These are phyloP conservation scores for Neelides folsomi DNA, from an alignment of 2,888 invertebrate genomes.

Conservation along the genomic window DNA sequence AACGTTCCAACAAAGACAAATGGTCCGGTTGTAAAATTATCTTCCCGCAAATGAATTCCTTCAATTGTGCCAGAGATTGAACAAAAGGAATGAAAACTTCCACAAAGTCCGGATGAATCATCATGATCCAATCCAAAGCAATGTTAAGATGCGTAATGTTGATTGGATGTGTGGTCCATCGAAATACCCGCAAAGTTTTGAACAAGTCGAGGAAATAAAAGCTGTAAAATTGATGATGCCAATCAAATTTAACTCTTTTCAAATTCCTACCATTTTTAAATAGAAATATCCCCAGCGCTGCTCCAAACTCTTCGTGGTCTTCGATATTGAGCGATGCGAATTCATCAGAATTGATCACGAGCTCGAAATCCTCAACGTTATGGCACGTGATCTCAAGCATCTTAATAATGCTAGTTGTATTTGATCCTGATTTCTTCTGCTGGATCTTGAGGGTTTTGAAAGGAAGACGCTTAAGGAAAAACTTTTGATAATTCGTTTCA, in stretches of 20 bases:
- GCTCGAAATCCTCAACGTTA: constrained; percentile 2
- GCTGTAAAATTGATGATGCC: constrained; percentile 15
- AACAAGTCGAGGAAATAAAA: constrained; percentile 22
- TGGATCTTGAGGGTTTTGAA: background rate
- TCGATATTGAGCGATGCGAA: background rate
- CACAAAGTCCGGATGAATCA: constrained; percentile 22
- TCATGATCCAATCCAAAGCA: constrained; percentile 22
- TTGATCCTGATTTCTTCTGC: background rate
- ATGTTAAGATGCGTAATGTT: constrained; percentile 15
- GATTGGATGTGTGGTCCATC: constrained; percentile 9
- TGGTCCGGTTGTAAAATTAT: constrained; percentile 19
- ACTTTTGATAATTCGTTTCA: background rate
- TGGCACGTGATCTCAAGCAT: constrained; percentile 4
- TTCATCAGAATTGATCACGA: constrained; percentile 4
- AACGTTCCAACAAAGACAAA: constrained; percentile 10
- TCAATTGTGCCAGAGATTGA: constrained; percentile 11
- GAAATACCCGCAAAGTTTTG: constrained; percentile 13
- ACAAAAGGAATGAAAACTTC: constrained; percentile 20
- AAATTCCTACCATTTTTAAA: constrained; percentile 10
- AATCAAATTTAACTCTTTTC: constrained; percentile 15
- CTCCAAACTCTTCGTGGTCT: constrained; percentile 16
- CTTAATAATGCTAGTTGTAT: constrained; percentile 1
- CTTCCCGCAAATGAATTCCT: constrained; percentile 15
- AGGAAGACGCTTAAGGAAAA: background rate
- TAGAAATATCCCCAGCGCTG: constrained; percentile 14